Evolutionary conservation across 2,888 invertebrate species (phyloP).

Genomic region (Eristalis arbustorum): DNA sequence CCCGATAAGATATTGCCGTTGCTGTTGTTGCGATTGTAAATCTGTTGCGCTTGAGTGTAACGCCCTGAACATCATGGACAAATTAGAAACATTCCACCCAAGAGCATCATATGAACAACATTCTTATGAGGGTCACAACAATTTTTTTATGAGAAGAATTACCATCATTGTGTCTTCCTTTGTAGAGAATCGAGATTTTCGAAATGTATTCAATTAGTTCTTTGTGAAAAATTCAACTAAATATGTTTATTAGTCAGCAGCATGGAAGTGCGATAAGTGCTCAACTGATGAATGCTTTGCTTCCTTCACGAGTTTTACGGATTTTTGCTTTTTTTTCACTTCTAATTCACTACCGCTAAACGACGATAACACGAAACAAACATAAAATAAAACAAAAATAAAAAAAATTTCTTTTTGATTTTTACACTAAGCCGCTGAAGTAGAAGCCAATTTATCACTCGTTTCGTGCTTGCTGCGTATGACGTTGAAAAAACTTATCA

Average conservation of each 20-base stretch:
- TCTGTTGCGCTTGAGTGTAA: constrained; percentile 58
- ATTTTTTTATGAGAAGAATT: constrained; percentile 19
- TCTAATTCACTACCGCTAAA: not conserved
- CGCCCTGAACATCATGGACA: constrained; percentile 55
- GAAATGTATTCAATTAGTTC: constrained; percentile 18
- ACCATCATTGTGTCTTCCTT: constrained; percentile 53
- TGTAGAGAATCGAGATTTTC: not conserved
- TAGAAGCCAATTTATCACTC: constrained; percentile 33
- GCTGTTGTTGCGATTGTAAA: constrained; percentile 19
- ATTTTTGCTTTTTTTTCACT: not conserved
- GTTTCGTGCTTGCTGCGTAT: constrained; percentile 49
- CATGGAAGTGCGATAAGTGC: constrained; percentile 51
- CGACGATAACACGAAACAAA: constrained; percentile 53
- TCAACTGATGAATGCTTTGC: constrained; percentile 4
- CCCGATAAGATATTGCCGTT: constrained; percentile 35
- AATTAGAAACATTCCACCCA: constrained; percentile 34
- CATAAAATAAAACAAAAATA: constrained; percentile 63
- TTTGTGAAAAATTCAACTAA: constrained; percentile 26
- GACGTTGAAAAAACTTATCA: constrained; percentile 65
- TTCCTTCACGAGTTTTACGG: not conserved
- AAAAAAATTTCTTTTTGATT: constrained; percentile 42
- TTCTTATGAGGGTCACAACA: not conserved
- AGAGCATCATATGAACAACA: not conserved
- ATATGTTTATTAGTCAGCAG: constrained; percentile 44
- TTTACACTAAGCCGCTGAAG: constrained; percentile 43